Evolutionary conservation across 1,140 invertebrate species (phyloP), one percentile per base, ranked within the genome.

Genomic region (Drosophila novamexicana): DNA sequence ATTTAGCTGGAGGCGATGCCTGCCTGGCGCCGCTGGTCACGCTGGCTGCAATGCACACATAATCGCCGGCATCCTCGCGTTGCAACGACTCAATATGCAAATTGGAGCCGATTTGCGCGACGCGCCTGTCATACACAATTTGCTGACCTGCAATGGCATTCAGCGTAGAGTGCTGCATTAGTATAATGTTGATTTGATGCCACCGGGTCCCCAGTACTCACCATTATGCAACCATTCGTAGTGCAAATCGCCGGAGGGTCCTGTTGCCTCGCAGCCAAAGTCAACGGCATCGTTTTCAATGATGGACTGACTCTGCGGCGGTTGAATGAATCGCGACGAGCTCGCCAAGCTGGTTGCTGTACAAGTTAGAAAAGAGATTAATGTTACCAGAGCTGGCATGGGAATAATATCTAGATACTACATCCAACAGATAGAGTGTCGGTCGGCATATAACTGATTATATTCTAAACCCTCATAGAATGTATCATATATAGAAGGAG

Each of bases 201-300:
- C 22, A 6, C 9, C 52, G 42, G 45, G 6, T 14, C 39, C 8
- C 12, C 5, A 5, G 9, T 50, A 66, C 81, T 80, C 53, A 92
- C 91, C 90, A 86, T 92, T 91, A 70, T 86, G 84, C 71, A 88
- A 71, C 91, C 91, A 92, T 22, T 92, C 78, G 69, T 92, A 92
- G 36, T 81, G 89, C 58, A 89, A 72, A 56, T 89, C 77, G 32
- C 47, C 74, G 47, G 49, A 62, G n/a, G 54, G 68, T 52, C 81
- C 84, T n/a, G 79, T 84, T 8, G 91, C 83, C 45, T 77, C 76
- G 71, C 91, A 92, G 40, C 68, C 69, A 52, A 92, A 92, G 36
- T 81, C 70, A 29, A 70, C 81, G 39, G 83, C 58, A 56, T 92
- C 91, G 34, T 80, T 86, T 70, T 92, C 91, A 61, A 91, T 68